Conservation (phyloP, 2,888 invertebrate genomes). For the Diaperis boleti region DNA sequence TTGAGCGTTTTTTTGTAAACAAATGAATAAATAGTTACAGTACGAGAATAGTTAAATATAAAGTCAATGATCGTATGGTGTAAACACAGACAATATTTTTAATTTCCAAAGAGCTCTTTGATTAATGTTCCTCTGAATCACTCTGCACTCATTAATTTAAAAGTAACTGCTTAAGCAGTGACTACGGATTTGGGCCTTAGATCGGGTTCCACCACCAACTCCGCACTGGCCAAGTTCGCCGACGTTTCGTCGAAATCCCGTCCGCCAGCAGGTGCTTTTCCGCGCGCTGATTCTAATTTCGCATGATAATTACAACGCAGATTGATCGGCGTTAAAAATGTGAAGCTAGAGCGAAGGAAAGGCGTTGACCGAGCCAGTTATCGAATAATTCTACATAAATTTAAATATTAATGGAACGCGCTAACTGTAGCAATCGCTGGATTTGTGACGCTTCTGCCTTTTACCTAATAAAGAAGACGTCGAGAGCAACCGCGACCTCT, state of each 20-base stretch:
- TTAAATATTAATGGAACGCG: conserved; percentile 55
- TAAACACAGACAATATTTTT: too few species aligned
- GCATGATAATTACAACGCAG: conserved; percentile 50
- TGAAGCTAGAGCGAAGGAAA: conserved; percentile 50
- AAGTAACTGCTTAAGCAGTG: too few species aligned
- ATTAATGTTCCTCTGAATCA: too few species aligned
- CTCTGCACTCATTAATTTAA: too few species aligned
- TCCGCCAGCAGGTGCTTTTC: conserved; percentile 21
- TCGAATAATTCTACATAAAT: conserved; percentile 59
- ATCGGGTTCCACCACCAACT: too few species aligned
- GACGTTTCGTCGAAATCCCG: conserved; percentile 1
- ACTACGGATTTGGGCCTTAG: too few species aligned
- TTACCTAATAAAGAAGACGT: conserved; percentile 14
- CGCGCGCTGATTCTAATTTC: conserved; percentile 45
- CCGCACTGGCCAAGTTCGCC: neutral
- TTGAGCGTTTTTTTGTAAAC: too few species aligned
- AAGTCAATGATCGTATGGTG: too few species aligned
- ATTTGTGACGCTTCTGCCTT: conserved; percentile 53
- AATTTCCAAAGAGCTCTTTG: too few species aligned
- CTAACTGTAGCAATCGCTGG: conserved; percentile 48
- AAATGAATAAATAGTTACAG: too few species aligned
- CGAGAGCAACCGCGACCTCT: neutral
- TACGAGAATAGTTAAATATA: too few species aligned
- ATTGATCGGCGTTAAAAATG: conserved; percentile 56
- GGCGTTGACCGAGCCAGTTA: conserved; percentile 57